phyloP scores from a whole-genome alignment of 1,140 invertebrate species.

The Hypsibius dujardini region DNA sequence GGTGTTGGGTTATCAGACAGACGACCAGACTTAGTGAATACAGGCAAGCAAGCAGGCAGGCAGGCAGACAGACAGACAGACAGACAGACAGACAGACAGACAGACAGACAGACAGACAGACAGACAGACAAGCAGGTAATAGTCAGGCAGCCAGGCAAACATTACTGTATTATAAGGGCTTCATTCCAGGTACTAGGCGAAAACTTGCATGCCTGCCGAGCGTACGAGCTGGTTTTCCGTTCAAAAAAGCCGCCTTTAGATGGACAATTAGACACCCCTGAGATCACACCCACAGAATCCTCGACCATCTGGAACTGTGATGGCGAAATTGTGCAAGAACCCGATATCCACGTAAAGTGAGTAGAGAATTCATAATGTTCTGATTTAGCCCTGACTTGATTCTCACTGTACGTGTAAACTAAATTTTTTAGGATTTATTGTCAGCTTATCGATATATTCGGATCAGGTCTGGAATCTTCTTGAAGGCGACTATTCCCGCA shows the following conservation, averaged over 20 bases:
- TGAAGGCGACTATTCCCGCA: too few species aligned
- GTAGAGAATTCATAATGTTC: conserved; percentile 19
- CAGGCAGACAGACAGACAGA: too few species aligned
- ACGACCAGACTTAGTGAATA: too few species aligned
- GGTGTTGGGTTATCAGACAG: too few species aligned
- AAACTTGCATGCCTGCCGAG: background rate
- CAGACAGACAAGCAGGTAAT: too few species aligned
- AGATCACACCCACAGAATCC: background rate
- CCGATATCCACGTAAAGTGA: conserved; percentile 51
- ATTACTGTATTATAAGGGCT: too few species aligned
- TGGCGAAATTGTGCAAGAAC: conserved; percentile 53
- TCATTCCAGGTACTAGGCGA: background rate
- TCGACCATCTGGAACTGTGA: conserved; percentile 60
- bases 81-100: too few species aligned
- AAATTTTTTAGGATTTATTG: conserved; percentile 7
- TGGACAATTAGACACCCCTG: background rate
- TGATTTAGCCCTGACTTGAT: too few species aligned
- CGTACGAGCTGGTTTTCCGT: conserved; percentile 2
- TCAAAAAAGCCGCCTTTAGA: background rate
- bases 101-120: too few species aligned
- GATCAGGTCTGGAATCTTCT: background rate
- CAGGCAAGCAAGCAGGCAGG: too few species aligned
- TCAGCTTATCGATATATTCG: background rate
- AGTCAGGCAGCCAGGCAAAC: too few species aligned
- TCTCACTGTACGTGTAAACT: too few species aligned